phyloP scores from a whole-genome alignment of 2,888 invertebrate genomes.

The Hydraecia micacea region DNA sequence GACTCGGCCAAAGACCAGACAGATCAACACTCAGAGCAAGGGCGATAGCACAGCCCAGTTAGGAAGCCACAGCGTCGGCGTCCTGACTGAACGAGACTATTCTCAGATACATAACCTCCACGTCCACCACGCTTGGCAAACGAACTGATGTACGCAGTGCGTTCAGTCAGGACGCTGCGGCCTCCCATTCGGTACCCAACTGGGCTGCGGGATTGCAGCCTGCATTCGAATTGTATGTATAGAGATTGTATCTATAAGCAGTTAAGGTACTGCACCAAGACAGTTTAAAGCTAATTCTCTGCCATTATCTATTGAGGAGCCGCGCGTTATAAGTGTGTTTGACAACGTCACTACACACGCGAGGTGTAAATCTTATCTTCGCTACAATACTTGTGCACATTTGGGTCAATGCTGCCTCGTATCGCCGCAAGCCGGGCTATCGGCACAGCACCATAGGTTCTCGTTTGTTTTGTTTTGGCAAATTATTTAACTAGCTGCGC shows the following conservation, averaged over 20 bases:
- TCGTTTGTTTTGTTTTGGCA: conserved; percentile 9
- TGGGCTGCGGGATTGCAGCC: not conserved
- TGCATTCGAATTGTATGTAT: not conserved
- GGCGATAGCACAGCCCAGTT: not conserved
- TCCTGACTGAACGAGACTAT: not conserved
- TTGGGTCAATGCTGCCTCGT: conserved; percentile 51
- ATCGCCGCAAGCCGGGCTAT: conserved; percentile 1
- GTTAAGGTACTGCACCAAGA: not conserved
- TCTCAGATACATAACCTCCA: not conserved
- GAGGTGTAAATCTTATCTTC: conserved; percentile 37
- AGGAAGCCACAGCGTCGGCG: not conserved
- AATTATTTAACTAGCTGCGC: not conserved
- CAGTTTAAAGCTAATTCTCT: not conserved
- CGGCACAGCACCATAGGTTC: not conserved
- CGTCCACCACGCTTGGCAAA: not conserved
- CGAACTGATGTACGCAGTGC: not conserved
- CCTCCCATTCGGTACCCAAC: not conserved
- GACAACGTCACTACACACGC: conserved; percentile 5
- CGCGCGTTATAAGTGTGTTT: not conserved
- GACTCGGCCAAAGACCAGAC: not conserved
- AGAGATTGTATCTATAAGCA: not conserved
- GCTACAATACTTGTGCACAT: conserved; percentile 29
- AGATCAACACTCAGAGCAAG: not conserved
- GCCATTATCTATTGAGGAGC: conserved; percentile 2
- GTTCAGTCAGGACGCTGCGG: not conserved